A percentile compares a stretch with the other conserved stretches of the same genome.
These are phyloP conservation scores for Heterotilapia buettikoferi DNA, from an alignment of 2,113 vertebrate genomes.

Conservation along the genomic window DNA sequence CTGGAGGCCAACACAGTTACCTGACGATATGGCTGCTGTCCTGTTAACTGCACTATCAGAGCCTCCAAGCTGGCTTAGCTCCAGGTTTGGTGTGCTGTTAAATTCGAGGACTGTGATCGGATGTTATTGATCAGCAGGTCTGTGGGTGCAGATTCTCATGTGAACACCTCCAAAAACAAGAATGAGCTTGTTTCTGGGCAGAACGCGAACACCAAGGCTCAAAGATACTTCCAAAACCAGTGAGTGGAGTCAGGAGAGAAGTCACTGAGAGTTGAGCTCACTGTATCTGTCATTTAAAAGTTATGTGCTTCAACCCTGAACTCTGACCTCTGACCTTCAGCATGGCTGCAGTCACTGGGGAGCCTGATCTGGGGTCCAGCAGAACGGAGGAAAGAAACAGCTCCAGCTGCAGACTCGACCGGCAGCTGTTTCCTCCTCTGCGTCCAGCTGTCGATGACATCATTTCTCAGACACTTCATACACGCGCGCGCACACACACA, in stretches of 20 bases:
- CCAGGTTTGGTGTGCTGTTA: neutral
- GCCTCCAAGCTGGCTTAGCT: neutral
- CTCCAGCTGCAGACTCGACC: slow-evolving; percentile 13
- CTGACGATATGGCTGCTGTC: neutral
- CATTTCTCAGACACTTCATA: neutral
- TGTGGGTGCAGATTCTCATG: neutral
- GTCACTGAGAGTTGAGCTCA: neutral
- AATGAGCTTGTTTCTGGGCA: neutral
- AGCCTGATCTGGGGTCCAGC: neutral
- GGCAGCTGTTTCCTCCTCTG: slow-evolving; percentile 10
- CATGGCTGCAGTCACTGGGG: neutral
- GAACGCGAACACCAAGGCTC: neutral
- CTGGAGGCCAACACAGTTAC: neutral
- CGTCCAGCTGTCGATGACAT: slow-evolving; percentile 23
- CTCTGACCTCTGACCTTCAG: neutral
- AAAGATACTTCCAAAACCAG: neutral
- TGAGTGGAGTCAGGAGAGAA: neutral
- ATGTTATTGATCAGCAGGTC: neutral
- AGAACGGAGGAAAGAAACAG: neutral
- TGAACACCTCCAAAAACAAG: neutral
- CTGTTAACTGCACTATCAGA: neutral
- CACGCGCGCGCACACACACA: accelerated
- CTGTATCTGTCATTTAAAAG: neutral
- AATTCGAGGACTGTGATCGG: neutral
- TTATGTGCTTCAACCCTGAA: neutral